Conservation (phyloP, 2,888 invertebrate species). For the Cosmia trapezina region DNA sequence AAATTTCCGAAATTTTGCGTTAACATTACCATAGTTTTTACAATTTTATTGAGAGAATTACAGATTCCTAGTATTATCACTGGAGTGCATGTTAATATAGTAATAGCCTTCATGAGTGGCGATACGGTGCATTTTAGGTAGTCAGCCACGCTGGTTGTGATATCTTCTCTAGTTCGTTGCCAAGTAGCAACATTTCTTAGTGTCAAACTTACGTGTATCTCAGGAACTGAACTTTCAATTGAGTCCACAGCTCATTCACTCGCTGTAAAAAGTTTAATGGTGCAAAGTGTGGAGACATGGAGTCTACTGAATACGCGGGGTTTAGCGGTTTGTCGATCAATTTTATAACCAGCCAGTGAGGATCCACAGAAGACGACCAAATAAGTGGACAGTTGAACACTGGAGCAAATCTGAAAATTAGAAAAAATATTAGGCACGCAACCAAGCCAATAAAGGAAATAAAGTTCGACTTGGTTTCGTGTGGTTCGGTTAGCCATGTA, state of each 20-base stretch:
- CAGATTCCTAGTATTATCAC: background rate
- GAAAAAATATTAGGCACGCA: background rate
- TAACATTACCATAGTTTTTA: background rate
- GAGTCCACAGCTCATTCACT: conserved; percentile 65
- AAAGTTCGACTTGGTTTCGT: background rate
- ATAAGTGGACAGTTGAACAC: conserved; percentile 74
- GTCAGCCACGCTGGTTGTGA: background rate
- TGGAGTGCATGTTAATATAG: background rate
- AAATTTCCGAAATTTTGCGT: background rate
- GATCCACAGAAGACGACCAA: conserved; percentile 74
- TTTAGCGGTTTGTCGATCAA: conserved; percentile 75
- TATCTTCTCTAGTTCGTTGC: background rate
- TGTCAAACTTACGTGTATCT: conserved; percentile 59
- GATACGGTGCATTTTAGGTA: background rate
- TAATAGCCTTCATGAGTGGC: background rate
- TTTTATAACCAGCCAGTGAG: conserved; percentile 71
- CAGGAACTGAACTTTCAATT: conserved; percentile 38
- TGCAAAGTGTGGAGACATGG: conserved; percentile 54
- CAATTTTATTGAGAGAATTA: background rate
- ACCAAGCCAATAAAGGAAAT: background rate
- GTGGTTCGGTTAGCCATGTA: background rate
- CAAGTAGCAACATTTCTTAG: background rate
- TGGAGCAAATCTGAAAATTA: conserved; percentile 70
- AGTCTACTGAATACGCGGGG: conserved; percentile 74
- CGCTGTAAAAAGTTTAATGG: conserved; percentile 77